These are phyloP conservation scores for Stenotaenia linearis DNA, from an alignment of 2,888 invertebrate genomes.

Conservation along the genomic window DNA sequence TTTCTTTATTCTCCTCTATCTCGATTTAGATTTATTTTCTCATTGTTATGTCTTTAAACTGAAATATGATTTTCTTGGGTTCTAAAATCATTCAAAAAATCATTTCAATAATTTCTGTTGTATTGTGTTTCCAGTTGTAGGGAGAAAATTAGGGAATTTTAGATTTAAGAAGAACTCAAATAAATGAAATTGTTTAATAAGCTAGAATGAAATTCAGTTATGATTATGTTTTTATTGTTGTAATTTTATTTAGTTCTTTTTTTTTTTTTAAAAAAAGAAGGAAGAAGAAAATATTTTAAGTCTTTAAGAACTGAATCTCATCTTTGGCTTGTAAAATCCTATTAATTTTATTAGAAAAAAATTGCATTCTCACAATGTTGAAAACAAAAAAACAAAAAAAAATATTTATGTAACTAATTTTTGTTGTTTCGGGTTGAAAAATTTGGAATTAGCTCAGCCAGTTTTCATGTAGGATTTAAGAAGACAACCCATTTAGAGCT, in stretches of 20 bases:
- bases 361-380: neutral
- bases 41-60: neutral
- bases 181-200: neutral
- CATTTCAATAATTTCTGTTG: constrained; percentile 7
- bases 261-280: neutral
- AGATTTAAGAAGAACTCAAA: neutral
- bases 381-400: neutral
- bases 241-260: neutral
- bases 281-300: neutral
- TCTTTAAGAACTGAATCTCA: neutral
- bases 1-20: neutral
- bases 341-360: neutral
- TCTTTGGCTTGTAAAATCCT: neutral
- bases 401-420: neutral
- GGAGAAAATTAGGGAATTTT: neutral
- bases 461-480: neutral
- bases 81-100: neutral
- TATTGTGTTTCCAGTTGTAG: constrained; percentile 8
- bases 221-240: neutral
- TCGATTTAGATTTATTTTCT: neutral
- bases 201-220: neutral
- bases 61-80: neutral
- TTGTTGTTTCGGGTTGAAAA: neutral
- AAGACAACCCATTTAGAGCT: neutral
- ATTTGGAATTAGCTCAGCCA: neutral